Conservation (phyloP, 2,113 vertebrate species). For the Neofelis nebulosa region DNA sequence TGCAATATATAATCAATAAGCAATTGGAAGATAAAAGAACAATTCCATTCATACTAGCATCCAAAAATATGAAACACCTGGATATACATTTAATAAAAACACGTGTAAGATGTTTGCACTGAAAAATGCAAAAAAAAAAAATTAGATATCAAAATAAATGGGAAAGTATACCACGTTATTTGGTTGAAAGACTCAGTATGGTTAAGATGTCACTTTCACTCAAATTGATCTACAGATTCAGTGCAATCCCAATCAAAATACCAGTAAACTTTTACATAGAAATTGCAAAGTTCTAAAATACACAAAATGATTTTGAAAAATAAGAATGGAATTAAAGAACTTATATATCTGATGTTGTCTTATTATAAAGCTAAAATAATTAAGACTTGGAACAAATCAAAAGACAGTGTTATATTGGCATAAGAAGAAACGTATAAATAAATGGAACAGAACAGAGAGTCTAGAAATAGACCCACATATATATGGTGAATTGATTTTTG, state of each 20-base stretch:
- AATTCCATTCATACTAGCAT: background rate
- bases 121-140: constrained; percentile 2
- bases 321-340: background rate
- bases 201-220: background rate
- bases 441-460: background rate
- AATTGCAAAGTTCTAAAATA: background rate
- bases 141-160: background rate
- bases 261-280: background rate
- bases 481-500: constrained; percentile 7
- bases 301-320: background rate
- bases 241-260: background rate
- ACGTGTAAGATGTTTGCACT: background rate
- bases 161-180: background rate
- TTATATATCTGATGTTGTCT: background rate
- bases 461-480: constrained; percentile 7
- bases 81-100: background rate
- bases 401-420: background rate
- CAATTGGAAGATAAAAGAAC: background rate
- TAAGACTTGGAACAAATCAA: background rate
- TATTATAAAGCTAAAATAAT: constrained; percentile 23
- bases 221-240: background rate
- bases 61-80: background rate
- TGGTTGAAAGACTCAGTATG: background rate
- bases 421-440: constrained; percentile 22
- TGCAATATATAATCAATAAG: background rate